Base-by-base conservation (phyloP, 2,113 vertebrate species). In the Clupea harengus region DNA sequence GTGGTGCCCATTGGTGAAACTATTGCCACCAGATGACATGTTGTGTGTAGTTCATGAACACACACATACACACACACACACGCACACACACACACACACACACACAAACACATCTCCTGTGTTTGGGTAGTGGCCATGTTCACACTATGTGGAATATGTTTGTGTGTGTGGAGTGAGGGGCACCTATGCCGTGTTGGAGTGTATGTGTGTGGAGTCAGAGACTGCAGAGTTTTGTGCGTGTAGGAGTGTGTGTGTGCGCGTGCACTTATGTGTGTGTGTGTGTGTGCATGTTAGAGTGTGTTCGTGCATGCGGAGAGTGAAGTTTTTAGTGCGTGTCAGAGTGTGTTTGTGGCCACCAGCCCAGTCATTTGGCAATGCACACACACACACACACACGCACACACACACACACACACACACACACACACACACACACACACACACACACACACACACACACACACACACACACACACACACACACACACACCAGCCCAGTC, bases 301-400 rank as follows among this genome's bases (percentile, higher is more conserved):
- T 85, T 32, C 45, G 81, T 39, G 85, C 17, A 78, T n/a, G 17
- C 22, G 22, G 64, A 72, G 81, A 18, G 57, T 49, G 49, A 85
- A 52, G 15, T 83, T 28, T 86, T 72, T 72, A 72, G 25, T 72
- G 64, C 25, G 46, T 86, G 87, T 60, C 78, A 81, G 44, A 9
- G 72, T 13, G 11, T 72, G 64, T 72, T 72, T 72, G 64, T 72
- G 64, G 64, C 64, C 64, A 72, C n/a, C 10, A 72, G 64, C 64
- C 64, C 64, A 72, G 64, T 32, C 64, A 72, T 83, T 81, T 85
- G 28, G n/a, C n/a, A n/a, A n/a, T n/a, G n/a, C n/a, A n/a, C n/a
- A n/a, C n/a, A n/a, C n/a, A n/a, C n/a, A n/a, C n/a, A n/a, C n/a
- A n/a, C n/a, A n/a, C n/a, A n/a, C n/a, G n/a, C n/a, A n/a, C n/a